Evolutionary conservation across 2,888 invertebrate species (phyloP), one percentile per base, ranked within the genome.

Genomic region (Cylindroiulus punctatus): DNA sequence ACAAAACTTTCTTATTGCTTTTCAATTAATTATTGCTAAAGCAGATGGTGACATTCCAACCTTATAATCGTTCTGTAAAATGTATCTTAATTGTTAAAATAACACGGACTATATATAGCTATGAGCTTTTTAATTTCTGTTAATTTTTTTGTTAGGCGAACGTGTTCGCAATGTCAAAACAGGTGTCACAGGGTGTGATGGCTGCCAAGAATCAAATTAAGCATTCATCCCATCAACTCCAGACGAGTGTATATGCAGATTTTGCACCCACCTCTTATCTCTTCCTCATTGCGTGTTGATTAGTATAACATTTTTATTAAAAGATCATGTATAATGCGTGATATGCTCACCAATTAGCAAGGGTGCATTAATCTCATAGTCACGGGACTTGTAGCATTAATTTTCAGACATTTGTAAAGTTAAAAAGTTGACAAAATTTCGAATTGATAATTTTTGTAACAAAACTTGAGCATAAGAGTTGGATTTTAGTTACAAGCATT

Each of bases 231-330:
- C 76, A 76, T n/a, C 26, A 76, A 76, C 76, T 76, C 76, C 30
- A 5, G 30, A 76, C 76, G 30, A 76, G 30, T 76, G 36, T 36
- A 12, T 30, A 26, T 76, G 26, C 30, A 76, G 3, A 76, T 14
- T 30, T 76, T 7, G 30, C 76, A 14, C 14, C 0, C 1, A 5
- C 12, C 10, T 76, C 0, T 30, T 22, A 76, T 76, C 76, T 76
- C 76, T 76, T 76, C 76, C 76, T 76, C 76, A 76, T 76, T 76
- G 30, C 76, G 30, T 76, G 22, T 76, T 76, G 30, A 76, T 30
- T 76, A 30, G 30, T 76, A 76, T 3, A 76, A 76, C 30, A 30
- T 76, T 22, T 76, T 76, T 76, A 76, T 76, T 76, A 30, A 10
- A 76, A 76, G 30, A 76, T 30, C 30, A 26, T 30, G 76, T 30